Base-by-base conservation (phyloP, 1,140 invertebrate species). In the Drosophila serrata region DNA sequence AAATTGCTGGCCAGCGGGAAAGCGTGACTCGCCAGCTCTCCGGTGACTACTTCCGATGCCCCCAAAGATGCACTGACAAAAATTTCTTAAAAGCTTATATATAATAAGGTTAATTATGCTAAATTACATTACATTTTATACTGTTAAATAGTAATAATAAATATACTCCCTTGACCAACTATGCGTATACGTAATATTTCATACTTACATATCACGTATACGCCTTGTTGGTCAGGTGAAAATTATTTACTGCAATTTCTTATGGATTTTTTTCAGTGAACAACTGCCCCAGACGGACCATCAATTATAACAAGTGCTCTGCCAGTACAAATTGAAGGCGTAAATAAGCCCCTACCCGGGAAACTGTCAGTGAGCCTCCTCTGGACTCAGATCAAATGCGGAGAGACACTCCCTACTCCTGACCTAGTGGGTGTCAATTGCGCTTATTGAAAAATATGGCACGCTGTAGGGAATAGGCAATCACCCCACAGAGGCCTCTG, bases 241-340 rank as follows among this genome's bases (percentile, higher is more conserved):
- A 9, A 31, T 31, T 31, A 9, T 31, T 8, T 9, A 31, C 8
- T 31, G 1, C 9, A 9, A 6, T 31, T 3, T 22, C 19, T 19
- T 0, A 12, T 22, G 5, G 3, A 7, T 19, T 27, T 6, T 31
- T 6, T 3, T 67, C 22, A 69, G 65, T 69, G 46, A 31, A 15
- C 27, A 5, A 7, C 51, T 68, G 48, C 17, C 40, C 60, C 40
- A 35, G 67, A 72, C 65, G 59, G 45, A 53, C 62, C 85, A 88
- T 88, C 84, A 88, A 88, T 88, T 88, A 88, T 72, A 77, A 88
- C 45, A 79, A 87, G 84, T 87, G 75, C 35, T 57, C 29, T 37
- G 65, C 53, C 65, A 58, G 65, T 78, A 76, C 82, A 86, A 86
- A 87, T 86, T 86, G 82, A 80, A 67, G 58, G 69, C 80, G 81